Percentiles rank a stretch among this genome's conserved stretches.
phyloP scores from a whole-genome alignment of 2,113 vertebrate species.

The Corydoras sp. region DNA sequence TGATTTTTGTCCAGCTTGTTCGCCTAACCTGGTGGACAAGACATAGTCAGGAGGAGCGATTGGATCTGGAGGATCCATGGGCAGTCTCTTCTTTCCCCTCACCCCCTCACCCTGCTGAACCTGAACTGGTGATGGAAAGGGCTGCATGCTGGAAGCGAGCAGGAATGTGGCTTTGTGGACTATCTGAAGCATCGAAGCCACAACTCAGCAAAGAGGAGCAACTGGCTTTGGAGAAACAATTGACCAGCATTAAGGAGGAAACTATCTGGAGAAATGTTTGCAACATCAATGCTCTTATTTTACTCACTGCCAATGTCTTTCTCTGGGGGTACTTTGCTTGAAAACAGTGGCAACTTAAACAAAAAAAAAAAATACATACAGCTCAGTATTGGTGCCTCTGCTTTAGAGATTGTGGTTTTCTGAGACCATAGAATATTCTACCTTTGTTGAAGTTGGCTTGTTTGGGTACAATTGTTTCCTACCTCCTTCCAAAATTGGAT shows the following conservation, averaged over 20 bases:
- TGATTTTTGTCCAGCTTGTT: constrained; percentile 22
- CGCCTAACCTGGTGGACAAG: constrained; percentile 89
- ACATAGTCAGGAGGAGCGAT: constrained; percentile 49
- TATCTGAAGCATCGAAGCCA: constrained; percentile 41
- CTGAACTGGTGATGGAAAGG: constrained; percentile 38
- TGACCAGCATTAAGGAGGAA: constrained; percentile 74
- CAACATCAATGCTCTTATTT: constrained; percentile 72
- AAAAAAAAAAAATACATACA: background rate
- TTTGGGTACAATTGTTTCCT: no score
- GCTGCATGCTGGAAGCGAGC: constrained; percentile 57
- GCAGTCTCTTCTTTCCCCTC: background rate
- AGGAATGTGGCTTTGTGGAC: constrained; percentile 75
- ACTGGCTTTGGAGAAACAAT: constrained; percentile 56
- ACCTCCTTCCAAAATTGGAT: no score
- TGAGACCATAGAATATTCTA: no score
- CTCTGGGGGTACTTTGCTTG: constrained; percentile 81
- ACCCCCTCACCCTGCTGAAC: background rate
- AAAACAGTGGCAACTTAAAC: no score
- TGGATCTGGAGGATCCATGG: constrained; percentile 45
- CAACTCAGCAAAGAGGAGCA: constrained; percentile 57
- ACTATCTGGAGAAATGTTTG: constrained; percentile 76
- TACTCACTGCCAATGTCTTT: constrained; percentile 78
- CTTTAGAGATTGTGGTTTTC: no score
- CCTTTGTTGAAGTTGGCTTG: no score
- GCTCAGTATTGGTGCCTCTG: no score